Evolutionary conservation across 2,113 vertebrate genomes (phyloP), one percentile per base, ranked within the genome.

Genomic region (Cololabis saira): DNA sequence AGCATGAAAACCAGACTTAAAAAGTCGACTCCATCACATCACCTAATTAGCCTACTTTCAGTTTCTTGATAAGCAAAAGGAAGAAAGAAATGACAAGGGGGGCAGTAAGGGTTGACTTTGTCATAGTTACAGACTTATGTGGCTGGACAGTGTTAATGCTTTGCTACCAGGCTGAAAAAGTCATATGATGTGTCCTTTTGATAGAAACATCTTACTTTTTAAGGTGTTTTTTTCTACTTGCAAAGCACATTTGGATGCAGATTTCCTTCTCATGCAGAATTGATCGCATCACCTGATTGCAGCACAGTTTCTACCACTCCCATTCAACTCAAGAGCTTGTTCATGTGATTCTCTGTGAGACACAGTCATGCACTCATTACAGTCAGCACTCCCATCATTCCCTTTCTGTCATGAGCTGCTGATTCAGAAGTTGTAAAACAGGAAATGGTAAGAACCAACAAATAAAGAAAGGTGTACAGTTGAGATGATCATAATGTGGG

Each of bases 341-440:
- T 73, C 78, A 82, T 72, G 73, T 80, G 71, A 81, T 59, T 57
- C 18, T 55, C 10, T 73, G 30, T 52, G 56, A 70, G 52, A 37
- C n/a, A 59, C 47, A 49, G 56, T 68, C 71, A 82, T 52, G 19
- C 27, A 15, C 27, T 44, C 12, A 14, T 47, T 37, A 33, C 41
- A 41, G n/a, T 66, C 16, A 44, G 53, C 72, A 58, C 53, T 66
- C 17, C 33, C 48, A 49, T 60, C 61, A 65, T 47, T 71, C 43
- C 50, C 53, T 60, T 7, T 41, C 15, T 64, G 58, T 84, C 74
- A 82, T 75, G 65, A 54, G 73, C 21, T 69, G 30, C 68, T 79
- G 67, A 81, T 71, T 86, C 81, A 81, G 41, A 76, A 18, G 68
- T 67, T 65, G 47, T 67, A 44, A 76, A 21, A 70, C 19, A 62